These are phyloP conservation scores for Anas capensis DNA, from an alignment of 2,797 vertebrate species.

Conservation along the genomic window DNA sequence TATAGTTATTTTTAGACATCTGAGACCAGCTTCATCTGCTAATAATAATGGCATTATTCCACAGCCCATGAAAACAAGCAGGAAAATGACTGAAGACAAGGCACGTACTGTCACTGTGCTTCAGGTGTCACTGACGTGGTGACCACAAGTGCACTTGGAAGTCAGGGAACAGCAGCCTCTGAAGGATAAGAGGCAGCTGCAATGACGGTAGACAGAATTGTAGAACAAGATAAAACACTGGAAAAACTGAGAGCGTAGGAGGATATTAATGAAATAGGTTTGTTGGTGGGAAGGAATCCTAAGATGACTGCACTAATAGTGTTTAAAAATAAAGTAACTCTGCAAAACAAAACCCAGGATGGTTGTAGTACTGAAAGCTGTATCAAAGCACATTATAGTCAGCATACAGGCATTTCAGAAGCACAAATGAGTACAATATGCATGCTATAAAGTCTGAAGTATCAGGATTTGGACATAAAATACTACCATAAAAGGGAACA, in stretches of 20 bases:
- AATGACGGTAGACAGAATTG: fast-evolving
- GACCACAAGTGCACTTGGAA: background rate
- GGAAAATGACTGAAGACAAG: background rate
- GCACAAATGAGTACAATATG: background rate
- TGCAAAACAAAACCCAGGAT: background rate
- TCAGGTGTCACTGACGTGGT: background rate
- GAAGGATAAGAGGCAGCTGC: background rate
- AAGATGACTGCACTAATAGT: background rate
- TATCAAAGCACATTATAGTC: background rate
- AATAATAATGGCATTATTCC: background rate
- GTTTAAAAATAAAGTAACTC: background rate
- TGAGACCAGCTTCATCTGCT: background rate
- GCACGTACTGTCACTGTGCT: background rate
- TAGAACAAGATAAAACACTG: background rate
- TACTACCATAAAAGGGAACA: background rate
- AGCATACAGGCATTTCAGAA: background rate
- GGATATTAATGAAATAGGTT: background rate
- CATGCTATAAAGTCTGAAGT: background rate
- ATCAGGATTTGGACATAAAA: background rate
- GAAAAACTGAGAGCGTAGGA: background rate
- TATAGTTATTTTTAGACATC: slow-evolving; percentile 25
- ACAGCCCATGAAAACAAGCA: slow-evolving; percentile 16
- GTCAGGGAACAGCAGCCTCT: background rate
- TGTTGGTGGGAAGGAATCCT: background rate
- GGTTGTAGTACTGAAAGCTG: background rate